phyloP scores from a whole-genome alignment of 2,888 invertebrate species.

The Rhaphigaster nebulosa region DNA sequence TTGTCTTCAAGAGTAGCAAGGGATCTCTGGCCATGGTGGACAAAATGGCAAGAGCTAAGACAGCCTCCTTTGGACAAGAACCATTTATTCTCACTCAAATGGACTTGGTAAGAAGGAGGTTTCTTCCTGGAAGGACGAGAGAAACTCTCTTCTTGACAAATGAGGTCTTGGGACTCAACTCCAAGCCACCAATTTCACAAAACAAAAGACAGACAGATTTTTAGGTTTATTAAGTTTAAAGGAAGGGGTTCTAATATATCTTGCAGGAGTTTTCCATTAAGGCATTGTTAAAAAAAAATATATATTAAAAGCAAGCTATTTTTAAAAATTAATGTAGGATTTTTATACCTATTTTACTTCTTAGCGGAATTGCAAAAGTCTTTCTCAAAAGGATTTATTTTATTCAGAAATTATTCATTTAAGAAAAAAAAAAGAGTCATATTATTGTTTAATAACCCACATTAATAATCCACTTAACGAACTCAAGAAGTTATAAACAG shows the following conservation, averaged over 20 bases:
- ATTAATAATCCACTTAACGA: too few relatives aligned
- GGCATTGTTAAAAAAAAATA: too few relatives aligned
- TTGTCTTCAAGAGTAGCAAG: background rate
- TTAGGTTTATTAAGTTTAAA: background rate
- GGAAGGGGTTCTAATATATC: background rate
- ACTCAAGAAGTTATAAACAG: too few relatives aligned
- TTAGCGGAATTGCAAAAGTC: too few relatives aligned
- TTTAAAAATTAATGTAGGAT: too few relatives aligned
- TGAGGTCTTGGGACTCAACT: background rate
- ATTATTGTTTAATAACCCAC: too few relatives aligned
- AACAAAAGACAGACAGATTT: background rate
- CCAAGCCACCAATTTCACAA: background rate
- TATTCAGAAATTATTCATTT: too few relatives aligned
- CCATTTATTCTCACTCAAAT: constrained; percentile 3
- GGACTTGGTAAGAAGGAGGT: constrained; percentile 21
- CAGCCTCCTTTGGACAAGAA: background rate
- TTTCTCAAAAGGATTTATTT: too few relatives aligned
- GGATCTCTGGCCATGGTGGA: background rate
- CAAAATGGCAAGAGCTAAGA: background rate
- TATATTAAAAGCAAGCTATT: too few relatives aligned
- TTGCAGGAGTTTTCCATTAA: background rate
- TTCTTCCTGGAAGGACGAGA: background rate
- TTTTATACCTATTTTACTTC: too few relatives aligned
- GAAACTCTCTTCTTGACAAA: background rate
- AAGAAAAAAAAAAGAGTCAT: too few relatives aligned